These are phyloP conservation scores for Phymatocera aterrima DNA, from an alignment of 2,888 invertebrate genomes.

Conservation along the genomic window DNA sequence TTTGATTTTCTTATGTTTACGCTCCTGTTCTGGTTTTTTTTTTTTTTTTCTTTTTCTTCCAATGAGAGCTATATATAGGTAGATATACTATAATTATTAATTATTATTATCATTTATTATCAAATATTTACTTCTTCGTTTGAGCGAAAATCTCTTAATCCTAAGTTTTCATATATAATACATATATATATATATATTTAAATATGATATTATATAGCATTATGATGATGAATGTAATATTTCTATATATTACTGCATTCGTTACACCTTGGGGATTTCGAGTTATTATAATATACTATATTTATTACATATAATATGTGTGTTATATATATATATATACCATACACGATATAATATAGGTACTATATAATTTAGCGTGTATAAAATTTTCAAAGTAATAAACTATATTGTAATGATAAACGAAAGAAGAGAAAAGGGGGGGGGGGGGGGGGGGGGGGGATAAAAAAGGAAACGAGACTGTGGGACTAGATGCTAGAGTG, in stretches of 20 bases:
- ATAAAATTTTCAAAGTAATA: slow-evolving; percentile 26
- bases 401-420: background rate
- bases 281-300: background rate
- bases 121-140: slow-evolving; percentile 38
- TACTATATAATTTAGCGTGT: slow-evolving; percentile 4
- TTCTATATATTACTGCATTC: background rate
- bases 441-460: background rate
- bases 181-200: background rate
- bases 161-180: background rate
- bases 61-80: too few species aligned
- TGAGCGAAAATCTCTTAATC: slow-evolving; percentile 37
- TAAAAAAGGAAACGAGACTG: background rate
- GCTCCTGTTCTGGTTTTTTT: too few species aligned
- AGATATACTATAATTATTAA: slow-evolving; percentile 1
- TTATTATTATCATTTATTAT: slow-evolving; percentile 33
- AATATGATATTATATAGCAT: background rate
- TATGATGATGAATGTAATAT: slow-evolving; percentile 8
- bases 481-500: slow-evolving; percentile 36
- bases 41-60: too few species aligned
- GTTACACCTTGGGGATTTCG: slow-evolving; percentile 37
- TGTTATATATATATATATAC: slow-evolving; percentile 1
- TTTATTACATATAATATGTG: background rate
- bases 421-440: background rate
- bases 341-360: too few species aligned
- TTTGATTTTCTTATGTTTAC: too few species aligned